Base-by-base conservation (phyloP, 2,113 vertebrate species). In the Pygoscelis adeliae region DNA sequence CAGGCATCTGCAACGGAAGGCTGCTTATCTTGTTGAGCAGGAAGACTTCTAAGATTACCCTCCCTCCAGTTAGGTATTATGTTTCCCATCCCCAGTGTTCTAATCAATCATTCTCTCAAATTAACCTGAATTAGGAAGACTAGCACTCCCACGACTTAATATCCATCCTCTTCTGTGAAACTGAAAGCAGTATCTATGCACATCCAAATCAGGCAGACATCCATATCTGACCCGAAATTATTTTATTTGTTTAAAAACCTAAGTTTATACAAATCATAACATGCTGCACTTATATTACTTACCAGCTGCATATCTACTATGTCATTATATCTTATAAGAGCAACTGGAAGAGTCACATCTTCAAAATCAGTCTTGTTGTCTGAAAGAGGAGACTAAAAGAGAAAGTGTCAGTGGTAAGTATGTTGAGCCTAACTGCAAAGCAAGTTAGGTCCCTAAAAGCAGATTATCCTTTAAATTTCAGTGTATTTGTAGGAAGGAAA, bases 291-390 rank as follows among this genome's bases (percentile, higher is more conserved):
- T 73, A 25, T 21, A 25, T 63, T 89, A 97, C 93, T 97, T 98
- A 99, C 99, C 99, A 98, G 87, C 44, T 98, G 96, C 91, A 99
- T 98, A 87, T 99, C 98, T 93, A 98, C 65, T 62, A 99, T 91
- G 91, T 99, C 99, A 92, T 40, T 97, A 40, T 98, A 96, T 94
- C 97, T 99, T 97, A 99, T 98, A 94, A 99, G 98, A 40, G 98
- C 99, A 97, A 99, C 49, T 59, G 99, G 98, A 97, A 99, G 98
- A 38, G 97, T 98, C 66, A 99, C 85, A 89, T 98, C 98, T 72
- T 93, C 76, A 92, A 98, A 98, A 83, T 98, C 98, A 5, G 99
- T 98, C 78, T 97, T 97, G 95, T 99, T 99, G 73, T 98, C 98
- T 77, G 97, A 96, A 50, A 99, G 98, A 89, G 89, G 84, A 91